A percentile compares a stretch with the other conserved stretches of the same genome.
phyloP scores from a whole-genome alignment of 2,797 vertebrate genomes.

The Scleropages formosus region DNA sequence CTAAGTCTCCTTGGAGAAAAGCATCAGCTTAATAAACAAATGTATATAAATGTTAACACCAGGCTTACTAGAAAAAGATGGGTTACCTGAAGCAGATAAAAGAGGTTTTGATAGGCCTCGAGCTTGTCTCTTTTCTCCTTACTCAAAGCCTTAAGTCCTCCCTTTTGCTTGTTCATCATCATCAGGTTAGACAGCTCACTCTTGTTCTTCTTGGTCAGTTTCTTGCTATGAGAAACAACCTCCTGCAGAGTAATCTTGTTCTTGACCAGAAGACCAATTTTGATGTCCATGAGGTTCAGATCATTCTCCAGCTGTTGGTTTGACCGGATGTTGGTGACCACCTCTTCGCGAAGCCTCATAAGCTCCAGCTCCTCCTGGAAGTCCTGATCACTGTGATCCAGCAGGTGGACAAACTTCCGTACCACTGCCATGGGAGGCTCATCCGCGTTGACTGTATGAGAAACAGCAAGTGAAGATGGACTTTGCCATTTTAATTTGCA shows the following conservation, averaged over 20 bases:
- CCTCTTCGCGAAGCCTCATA: constrained; percentile 91
- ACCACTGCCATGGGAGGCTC: constrained; percentile 94
- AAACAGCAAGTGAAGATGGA: background rate
- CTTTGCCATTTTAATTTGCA: background rate
- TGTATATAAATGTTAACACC: background rate
- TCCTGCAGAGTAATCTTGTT: constrained; percentile 98
- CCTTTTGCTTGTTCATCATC: constrained; percentile 95
- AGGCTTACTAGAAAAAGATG: background rate
- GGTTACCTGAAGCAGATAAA: constrained; percentile 88
- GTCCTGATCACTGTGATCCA: constrained; percentile 97
- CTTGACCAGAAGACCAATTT: constrained; percentile 95
- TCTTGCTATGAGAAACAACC: constrained; percentile 97
- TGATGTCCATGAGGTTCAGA: constrained; percentile 98
- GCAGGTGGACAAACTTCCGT: constrained; percentile 93
- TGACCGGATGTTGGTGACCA: constrained; percentile 93
- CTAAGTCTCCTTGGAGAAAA: no score
- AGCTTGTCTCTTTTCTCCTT: constrained; percentile 93
- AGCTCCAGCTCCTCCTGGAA: constrained; percentile 96
- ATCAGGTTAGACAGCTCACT: constrained; percentile 93
- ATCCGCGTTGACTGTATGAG: constrained; percentile 79
- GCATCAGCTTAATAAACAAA: no score
- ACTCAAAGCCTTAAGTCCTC: constrained; percentile 93
- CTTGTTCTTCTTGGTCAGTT: constrained; percentile 97
- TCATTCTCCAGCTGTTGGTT: constrained; percentile 97
- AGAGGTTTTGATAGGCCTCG: constrained; percentile 93